A percentile compares a stretch with the other conserved stretches of the same genome.
These are phyloP conservation scores for Holocentrus rufus DNA, from an alignment of 2,797 vertebrate species.

Conservation along the genomic window DNA sequence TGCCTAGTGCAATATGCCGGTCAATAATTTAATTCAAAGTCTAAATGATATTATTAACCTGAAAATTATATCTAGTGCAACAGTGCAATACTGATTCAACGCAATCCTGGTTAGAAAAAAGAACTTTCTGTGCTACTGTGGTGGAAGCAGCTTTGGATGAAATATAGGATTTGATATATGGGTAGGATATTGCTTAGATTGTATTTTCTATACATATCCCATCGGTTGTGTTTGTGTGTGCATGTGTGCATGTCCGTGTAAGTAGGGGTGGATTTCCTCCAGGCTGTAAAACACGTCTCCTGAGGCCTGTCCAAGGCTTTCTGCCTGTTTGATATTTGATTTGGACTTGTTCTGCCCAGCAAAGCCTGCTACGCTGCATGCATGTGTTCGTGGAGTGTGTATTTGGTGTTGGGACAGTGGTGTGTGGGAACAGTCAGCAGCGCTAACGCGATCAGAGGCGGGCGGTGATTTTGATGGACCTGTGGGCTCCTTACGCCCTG, in stretches of 20 bases:
- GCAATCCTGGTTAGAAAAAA: too few species aligned
- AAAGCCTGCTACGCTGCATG: constrained; percentile 4
- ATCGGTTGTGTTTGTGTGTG: constrained; percentile 12
- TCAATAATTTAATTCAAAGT: too few species aligned
- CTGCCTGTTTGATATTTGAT: constrained; percentile 40
- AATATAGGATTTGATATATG: too few species aligned
- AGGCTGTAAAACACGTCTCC: constrained; percentile 1
- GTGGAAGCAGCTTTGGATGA: too few species aligned
- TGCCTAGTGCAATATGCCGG: not conserved
- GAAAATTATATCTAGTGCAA: too few species aligned
- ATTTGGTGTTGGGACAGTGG: constrained; percentile 15
- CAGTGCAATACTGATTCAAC: too few species aligned
- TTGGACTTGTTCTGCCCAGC: constrained; percentile 13
- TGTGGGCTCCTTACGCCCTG: constrained; percentile 6
- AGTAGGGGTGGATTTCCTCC: constrained; percentile 25
- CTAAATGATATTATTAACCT: too few species aligned
- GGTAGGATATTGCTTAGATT: constrained; percentile 9
- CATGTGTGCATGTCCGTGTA: constrained; percentile 5
- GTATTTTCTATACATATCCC: constrained; percentile 3
- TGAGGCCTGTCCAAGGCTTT: not conserved
- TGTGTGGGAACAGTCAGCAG: constrained; percentile 39
- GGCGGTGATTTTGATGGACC: constrained; percentile 11
- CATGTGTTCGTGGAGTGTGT: not conserved
- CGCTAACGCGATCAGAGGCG: constrained; percentile 24
- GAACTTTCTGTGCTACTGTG: too few species aligned